A percentile compares a stretch with the other conserved stretches of the same genome.
phyloP scores from a whole-genome alignment of 2,888 invertebrate genomes.

The Heliconius erato region DNA sequence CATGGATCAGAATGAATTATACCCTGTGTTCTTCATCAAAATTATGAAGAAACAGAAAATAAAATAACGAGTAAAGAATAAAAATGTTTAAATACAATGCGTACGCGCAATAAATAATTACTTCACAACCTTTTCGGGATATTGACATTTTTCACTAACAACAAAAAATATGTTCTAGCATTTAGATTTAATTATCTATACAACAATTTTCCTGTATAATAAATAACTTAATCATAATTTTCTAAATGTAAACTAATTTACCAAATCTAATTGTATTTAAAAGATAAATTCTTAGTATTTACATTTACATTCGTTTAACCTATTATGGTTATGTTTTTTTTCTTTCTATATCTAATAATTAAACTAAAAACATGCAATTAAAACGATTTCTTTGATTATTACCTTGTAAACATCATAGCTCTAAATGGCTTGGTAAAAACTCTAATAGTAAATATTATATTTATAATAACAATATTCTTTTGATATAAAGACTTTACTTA shows the following conservation, averaged over 20 bases:
- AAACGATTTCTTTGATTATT: conserved; percentile 18
- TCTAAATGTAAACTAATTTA: neutral
- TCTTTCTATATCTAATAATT: neutral
- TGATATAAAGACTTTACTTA: neutral
- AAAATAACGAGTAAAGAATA: neutral
- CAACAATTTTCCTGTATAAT: conserved; percentile 12
- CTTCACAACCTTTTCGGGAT: conserved; percentile 8
- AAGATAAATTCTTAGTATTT: neutral
- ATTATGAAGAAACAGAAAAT: neutral
- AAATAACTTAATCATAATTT: neutral
- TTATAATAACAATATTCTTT: neutral
- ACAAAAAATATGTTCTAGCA: neutral
- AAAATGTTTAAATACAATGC: neutral
- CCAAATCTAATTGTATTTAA: neutral
- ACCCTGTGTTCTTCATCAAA: neutral
- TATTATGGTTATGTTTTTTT: neutral
- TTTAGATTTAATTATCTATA: neutral
- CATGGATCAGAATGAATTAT: too few relatives aligned
- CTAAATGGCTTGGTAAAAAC: conserved; percentile 10
- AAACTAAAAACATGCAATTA: neutral
- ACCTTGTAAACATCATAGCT: conserved; percentile 23
- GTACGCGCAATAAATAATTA: neutral
- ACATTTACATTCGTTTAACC: too few relatives aligned
- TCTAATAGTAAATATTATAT: neutral
- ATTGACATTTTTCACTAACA: neutral